A percentile compares a stretch with the other conserved stretches of the same genome.
These are phyloP conservation scores for Himalopsyche phryganea DNA, from an alignment of 1,140 invertebrate species.

Conservation along the genomic window DNA sequence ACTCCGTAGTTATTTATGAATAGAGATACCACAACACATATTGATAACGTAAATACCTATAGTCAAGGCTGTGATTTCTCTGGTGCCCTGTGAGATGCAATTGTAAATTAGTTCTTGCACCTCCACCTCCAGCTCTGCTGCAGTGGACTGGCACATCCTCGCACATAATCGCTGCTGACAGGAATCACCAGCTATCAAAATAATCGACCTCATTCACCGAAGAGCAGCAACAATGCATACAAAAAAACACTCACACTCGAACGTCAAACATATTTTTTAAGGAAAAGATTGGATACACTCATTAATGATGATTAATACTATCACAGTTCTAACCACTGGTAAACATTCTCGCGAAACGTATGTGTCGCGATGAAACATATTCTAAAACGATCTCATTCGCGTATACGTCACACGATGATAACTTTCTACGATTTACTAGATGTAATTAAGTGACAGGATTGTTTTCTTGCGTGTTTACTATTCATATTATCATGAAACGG, in stretches of 20 bases:
- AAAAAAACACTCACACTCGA: too few relatives aligned
- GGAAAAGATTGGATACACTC: background rate
- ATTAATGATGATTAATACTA: background rate
- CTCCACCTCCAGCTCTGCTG: conserved; percentile 15
- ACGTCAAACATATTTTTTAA: too few relatives aligned
- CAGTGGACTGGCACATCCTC: conserved; percentile 24
- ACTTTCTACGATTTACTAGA: conserved; percentile 24
- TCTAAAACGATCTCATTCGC: conserved; percentile 14
- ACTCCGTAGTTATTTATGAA: too few relatives aligned
- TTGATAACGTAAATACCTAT: conserved; percentile 11
- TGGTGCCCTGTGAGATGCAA: conserved; percentile 16
- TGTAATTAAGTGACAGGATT: conserved; percentile 27
- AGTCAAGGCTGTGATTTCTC: conserved; percentile 21
- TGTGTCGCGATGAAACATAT: conserved; percentile 13
- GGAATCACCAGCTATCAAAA: background rate
- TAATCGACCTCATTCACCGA: conserved; percentile 14
- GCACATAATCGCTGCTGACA: conserved; percentile 23
- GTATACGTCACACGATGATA: conserved; percentile 25
- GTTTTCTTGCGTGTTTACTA: conserved; percentile 16
- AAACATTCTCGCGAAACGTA: conserved; percentile 8
- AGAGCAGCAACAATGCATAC: conserved; percentile 1
- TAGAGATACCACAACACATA: too few relatives aligned
- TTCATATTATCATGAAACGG: conserved; percentile 3
- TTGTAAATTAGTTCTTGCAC: conserved; percentile 6
- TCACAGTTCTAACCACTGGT: background rate